Conservation (phyloP, 2,888 invertebrate species). For the Melinaea menophilus region DNA sequence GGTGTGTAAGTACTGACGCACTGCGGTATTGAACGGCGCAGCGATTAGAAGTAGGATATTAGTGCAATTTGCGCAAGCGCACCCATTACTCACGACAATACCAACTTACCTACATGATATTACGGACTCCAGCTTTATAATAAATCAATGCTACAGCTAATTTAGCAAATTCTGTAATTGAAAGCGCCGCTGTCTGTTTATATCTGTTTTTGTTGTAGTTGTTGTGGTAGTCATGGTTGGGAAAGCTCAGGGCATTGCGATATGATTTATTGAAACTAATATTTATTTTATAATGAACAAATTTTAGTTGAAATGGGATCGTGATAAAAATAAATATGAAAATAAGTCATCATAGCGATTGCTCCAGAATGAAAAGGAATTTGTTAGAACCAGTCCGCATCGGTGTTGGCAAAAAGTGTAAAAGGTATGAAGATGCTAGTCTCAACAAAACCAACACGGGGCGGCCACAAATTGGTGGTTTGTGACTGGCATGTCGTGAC, state of each 20-base stretch:
- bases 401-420: constrained; percentile 57
- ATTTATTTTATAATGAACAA: background rate
- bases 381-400: constrained; percentile 36
- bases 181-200: constrained; percentile 6
- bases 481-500: constrained; percentile 69
- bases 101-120: constrained; percentile 16
- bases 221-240: background rate
- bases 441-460: constrained; percentile 77
- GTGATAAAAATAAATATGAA: constrained; percentile 22
- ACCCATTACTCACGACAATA: constrained; percentile 27
- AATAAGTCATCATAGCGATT: background rate
- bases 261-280: background rate
- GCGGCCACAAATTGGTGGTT: constrained; percentile 76
- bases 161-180: constrained; percentile 16
- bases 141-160: constrained; percentile 14
- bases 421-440: constrained; percentile 72
- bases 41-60: constrained; percentile 34
- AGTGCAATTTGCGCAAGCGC: constrained; percentile 35
- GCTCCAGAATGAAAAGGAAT: constrained; percentile 9
- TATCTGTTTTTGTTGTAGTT: constrained; percentile 5
- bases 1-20: constrained; percentile 20
- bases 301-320: background rate
- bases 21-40: constrained; percentile 21
- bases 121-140: constrained; percentile 5
- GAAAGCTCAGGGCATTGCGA: background rate